Base-by-base conservation (phyloP, 2,113 vertebrate species). In the Dasyornis broadbenti region DNA sequence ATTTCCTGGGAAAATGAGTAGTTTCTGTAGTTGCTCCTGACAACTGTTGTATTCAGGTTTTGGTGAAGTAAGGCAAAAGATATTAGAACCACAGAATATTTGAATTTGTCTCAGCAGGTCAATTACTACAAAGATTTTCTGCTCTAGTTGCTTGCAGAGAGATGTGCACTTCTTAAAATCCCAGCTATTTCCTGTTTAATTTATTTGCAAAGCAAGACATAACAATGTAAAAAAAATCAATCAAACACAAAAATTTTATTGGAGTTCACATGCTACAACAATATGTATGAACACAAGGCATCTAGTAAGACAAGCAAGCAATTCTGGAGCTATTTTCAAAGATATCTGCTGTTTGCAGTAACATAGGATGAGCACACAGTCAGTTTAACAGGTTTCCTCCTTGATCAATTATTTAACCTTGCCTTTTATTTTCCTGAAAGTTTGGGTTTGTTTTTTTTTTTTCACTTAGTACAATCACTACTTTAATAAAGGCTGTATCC, bases 71-170 rank as follows among this genome's bases (percentile, higher is more conserved):
- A 42, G 13, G 45, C 59, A 92, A 86, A 80, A 80, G 82, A 54
- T 54, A 45, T 50, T 22, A 77, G 24, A 92, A 64, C 33, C 63
- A 90, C 35, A 47, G 86, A 93, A 69, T 70, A 86, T 81, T 86
- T 93, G 88, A 92, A 90, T 92, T 92, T 78, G 44, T 83, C 71
- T 92, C 80, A 81, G 82, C 60, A 93, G 71, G 82, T 89, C 92
- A 96, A 89, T 90, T 86, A 83, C 64, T 70, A 83, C 71, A 83
- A 92, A 89, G 76, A 90, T 90, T 89, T 95, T 94, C 89, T 94
- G 94, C 86, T 95, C 76, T 70, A 89, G 76, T 64, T 93, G 42
- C 80, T 90, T 65, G 76, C 57, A 92, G 68, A 92, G 65, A 89
- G 47, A 86, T 75, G 76, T 64, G 47, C 39, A 31, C 30, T 89